phyloP scores from a whole-genome alignment of 2,888 invertebrate genomes.

The Crocallis elinguaria region DNA sequence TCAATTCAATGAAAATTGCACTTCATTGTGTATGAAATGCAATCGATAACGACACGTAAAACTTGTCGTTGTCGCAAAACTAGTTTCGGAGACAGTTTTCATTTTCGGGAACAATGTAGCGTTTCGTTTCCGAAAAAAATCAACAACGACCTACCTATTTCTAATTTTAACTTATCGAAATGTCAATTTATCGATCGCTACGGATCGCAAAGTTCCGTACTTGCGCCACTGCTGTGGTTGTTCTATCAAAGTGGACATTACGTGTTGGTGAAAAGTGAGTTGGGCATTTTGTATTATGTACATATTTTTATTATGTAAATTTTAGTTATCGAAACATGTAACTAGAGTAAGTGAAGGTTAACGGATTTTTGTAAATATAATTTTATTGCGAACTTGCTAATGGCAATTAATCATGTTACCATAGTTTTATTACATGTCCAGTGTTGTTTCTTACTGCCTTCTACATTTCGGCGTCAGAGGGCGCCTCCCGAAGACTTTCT shows the following conservation, averaged over 20 bases:
- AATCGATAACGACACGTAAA: no score
- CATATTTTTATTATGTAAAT: slow-evolving; percentile 49
- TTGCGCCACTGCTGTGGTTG: no score
- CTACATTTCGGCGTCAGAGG: slow-evolving; percentile 1
- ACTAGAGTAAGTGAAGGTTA: slow-evolving; percentile 59
- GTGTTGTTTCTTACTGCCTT: slow-evolving; percentile 43
- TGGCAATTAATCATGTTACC: slow-evolving; percentile 65
- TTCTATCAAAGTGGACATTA: background rate
- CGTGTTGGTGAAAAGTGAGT: slow-evolving; percentile 49
- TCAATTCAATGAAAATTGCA: no score
- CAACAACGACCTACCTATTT: no score
- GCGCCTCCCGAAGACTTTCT: slow-evolving; percentile 19
- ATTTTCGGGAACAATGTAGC: no score
- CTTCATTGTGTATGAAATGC: no score
- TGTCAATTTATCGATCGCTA: no score
- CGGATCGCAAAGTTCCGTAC: no score
- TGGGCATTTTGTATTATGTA: slow-evolving; percentile 64
- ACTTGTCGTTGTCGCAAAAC: no score
- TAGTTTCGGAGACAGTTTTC: no score
- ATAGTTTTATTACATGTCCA: slow-evolving; percentile 50
- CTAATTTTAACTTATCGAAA: no score
- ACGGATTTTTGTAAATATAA: slow-evolving; percentile 77
- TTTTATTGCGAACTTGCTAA: slow-evolving; percentile 62
- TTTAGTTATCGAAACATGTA: slow-evolving; percentile 55
- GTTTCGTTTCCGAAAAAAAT: no score